Conservation (phyloP, 2,888 invertebrate species). For the Acrocyrtus sp. region DNA sequence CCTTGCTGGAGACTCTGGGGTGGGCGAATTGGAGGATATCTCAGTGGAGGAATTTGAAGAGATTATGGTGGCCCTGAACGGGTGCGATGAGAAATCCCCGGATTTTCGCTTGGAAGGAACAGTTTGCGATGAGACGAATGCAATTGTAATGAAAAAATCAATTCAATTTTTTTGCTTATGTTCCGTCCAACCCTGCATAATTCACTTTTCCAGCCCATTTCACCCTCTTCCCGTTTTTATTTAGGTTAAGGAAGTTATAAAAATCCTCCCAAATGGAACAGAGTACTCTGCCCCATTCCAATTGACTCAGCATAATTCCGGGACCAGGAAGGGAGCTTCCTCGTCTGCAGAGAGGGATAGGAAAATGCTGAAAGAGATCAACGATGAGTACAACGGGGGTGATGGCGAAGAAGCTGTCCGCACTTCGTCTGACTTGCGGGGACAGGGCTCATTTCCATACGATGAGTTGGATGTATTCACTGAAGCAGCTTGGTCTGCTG, state of each 20-base stretch:
- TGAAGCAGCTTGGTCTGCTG: slow-evolving; percentile 57
- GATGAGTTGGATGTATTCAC: slow-evolving; percentile 52
- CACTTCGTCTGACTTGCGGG: background rate
- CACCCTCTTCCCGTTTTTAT: background rate
- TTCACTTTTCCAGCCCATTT: slow-evolving; percentile 16
- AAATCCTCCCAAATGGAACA: slow-evolving; percentile 39
- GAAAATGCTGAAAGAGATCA: background rate
- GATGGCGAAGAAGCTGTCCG: background rate
- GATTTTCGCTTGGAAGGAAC: slow-evolving; percentile 54
- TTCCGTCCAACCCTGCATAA: background rate
- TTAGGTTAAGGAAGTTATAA: slow-evolving; percentile 48
- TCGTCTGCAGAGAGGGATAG: background rate
- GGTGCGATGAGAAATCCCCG: slow-evolving; percentile 41
- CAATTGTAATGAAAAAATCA: slow-evolving; percentile 33
- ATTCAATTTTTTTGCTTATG: background rate
- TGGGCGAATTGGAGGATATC: slow-evolving; percentile 54
- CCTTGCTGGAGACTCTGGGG: slow-evolving; percentile 52
- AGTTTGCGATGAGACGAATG: slow-evolving; percentile 49
- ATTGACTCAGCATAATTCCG: slow-evolving; percentile 2
- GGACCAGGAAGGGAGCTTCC: background rate
- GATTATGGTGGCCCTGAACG: slow-evolving; percentile 54
- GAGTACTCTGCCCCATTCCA: slow-evolving; percentile 37
- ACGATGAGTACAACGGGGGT: slow-evolving; percentile 11
- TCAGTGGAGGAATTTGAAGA: slow-evolving; percentile 55
- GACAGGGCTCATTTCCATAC: slow-evolving; percentile 33